These are phyloP conservation scores for Takifugu ocellatus DNA, from an alignment of 2,797 vertebrate species.

Conservation along the genomic window DNA sequence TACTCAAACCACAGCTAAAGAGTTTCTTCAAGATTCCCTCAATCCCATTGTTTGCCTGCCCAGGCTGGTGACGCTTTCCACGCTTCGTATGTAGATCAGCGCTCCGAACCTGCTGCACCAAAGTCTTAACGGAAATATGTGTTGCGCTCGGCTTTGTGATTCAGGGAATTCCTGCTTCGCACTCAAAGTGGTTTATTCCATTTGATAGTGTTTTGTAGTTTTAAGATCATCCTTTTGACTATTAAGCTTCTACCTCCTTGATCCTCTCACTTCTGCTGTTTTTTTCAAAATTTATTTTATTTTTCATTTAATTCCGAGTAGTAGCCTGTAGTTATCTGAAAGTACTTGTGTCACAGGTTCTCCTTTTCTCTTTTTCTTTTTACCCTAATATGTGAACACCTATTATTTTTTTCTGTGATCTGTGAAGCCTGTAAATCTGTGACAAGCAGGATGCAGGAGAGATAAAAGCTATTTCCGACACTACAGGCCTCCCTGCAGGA, in stretches of 20 bases:
- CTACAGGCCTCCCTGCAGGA: slow-evolving; percentile 46
- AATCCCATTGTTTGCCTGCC: slow-evolving; percentile 45
- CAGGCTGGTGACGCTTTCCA: slow-evolving; percentile 27
- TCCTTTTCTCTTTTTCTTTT: slow-evolving; percentile 7
- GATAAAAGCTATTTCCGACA: slow-evolving; percentile 51
- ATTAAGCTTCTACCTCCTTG: slow-evolving; percentile 1
- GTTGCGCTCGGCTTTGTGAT: slow-evolving; percentile 9
- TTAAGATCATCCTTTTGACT: slow-evolving; percentile 7
- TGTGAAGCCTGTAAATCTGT: slow-evolving; percentile 32
- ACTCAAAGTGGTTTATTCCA: background rate
- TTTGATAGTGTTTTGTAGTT: background rate
- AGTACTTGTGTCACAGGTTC: slow-evolving; percentile 11
- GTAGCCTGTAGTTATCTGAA: slow-evolving; percentile 5
- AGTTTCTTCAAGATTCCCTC: slow-evolving; percentile 40
- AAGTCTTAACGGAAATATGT: slow-evolving; percentile 26
- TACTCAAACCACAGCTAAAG: slow-evolving; percentile 36
- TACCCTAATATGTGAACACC: slow-evolving; percentile 1
- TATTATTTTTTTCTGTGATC: too few relatives aligned
- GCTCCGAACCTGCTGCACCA: slow-evolving; percentile 26
- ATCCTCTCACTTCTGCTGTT: too few relatives aligned
- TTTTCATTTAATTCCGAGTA: slow-evolving; percentile 11
- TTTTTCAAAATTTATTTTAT: too few relatives aligned
- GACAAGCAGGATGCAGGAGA: slow-evolving; percentile 44
- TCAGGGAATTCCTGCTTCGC: slow-evolving; percentile 5
- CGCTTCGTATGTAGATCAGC: slow-evolving; percentile 57